Evolutionary conservation across 1,140 invertebrate genomes (phyloP), one percentile per base, ranked within the genome.

Genomic region (Rhopalosiphum padi): DNA sequence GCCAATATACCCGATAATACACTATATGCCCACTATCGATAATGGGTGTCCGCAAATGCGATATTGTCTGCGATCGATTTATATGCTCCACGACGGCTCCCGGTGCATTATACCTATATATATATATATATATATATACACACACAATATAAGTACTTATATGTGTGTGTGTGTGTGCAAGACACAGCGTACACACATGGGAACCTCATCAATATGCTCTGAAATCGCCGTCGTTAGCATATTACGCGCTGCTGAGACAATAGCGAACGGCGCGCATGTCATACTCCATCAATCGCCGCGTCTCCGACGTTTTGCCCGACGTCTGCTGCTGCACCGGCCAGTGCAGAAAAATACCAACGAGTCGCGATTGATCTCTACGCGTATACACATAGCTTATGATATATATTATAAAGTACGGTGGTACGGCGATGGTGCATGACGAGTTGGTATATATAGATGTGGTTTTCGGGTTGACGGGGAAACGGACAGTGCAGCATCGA

Each of bases 151-250:
- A 68, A 4, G 22, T 83, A 85, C 48, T 15, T 35, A n/a, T 35
- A 82, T 2, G 9, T 41, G 41, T n/a, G 15, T 15, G 4, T 15
- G 35, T n/a, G 77, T 77, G 23, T 77, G n/a, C 68, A 7, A 8
- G 30, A 6, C 35, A 23, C 35, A 15, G 35, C 35, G 41, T 41
- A 30, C 21, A 23, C 43, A 87, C 25, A 48, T 89, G 88, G 48
- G 48, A 55, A 89, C 48, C 88, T 55, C 88, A 89, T 89, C 88
- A 89, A 89, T 89, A 55, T 89, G 88, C n/a, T 89, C 88, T 55
- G 88, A 55, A 37, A 89, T 48, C 35, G 35, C 22, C 21, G 51
- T 89, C 35, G 88, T 89, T 89, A 55, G 35, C 51, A 89, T 89
- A 51, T 87, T 41, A 46, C 43, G 35, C 35, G 85, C 85, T n/a